phyloP scores from a whole-genome alignment of 2,113 vertebrate genomes.

The Helogale parvula region DNA sequence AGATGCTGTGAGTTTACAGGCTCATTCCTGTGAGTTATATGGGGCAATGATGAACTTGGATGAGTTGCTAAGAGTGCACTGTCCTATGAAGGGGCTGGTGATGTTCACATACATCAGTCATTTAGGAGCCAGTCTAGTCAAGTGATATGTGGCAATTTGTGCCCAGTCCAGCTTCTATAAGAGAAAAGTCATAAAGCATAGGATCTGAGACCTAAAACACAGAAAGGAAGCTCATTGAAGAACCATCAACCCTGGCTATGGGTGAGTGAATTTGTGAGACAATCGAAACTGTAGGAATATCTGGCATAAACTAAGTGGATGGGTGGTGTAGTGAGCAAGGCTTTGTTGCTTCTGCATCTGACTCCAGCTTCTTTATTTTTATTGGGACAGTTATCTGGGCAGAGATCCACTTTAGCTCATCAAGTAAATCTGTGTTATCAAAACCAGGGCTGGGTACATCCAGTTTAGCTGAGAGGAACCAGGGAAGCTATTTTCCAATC shows the following conservation, averaged over 20 bases:
- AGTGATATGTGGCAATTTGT: not conserved
- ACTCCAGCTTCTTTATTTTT: not conserved
- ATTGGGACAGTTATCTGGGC: not conserved
- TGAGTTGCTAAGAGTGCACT: not conserved
- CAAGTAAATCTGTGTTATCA: not conserved
- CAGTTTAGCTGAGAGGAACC: not conserved
- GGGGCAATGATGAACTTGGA: not conserved
- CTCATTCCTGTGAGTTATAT: not conserved
- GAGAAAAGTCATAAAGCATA: not conserved
- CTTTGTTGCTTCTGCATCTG: not conserved
- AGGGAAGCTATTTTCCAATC: not conserved
- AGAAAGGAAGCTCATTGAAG: not conserved
- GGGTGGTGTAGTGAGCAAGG: not conserved
- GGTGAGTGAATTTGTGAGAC: not conserved
- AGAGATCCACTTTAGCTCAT: not conserved
- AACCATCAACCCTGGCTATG: not conserved
- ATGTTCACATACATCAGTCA: not conserved
- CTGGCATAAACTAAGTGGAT: not conserved
- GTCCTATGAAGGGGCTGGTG: not conserved
- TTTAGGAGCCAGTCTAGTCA: not conserved
- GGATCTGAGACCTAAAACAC: not conserved
- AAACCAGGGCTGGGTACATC: not conserved
- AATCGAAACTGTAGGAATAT: not conserved
- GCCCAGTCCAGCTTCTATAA: not conserved
- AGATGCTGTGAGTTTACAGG: not conserved